Evolutionary conservation across 1,140 invertebrate genomes (phyloP), one percentile per base, ranked within the genome.

Genomic region (Hetaerina americana): DNA sequence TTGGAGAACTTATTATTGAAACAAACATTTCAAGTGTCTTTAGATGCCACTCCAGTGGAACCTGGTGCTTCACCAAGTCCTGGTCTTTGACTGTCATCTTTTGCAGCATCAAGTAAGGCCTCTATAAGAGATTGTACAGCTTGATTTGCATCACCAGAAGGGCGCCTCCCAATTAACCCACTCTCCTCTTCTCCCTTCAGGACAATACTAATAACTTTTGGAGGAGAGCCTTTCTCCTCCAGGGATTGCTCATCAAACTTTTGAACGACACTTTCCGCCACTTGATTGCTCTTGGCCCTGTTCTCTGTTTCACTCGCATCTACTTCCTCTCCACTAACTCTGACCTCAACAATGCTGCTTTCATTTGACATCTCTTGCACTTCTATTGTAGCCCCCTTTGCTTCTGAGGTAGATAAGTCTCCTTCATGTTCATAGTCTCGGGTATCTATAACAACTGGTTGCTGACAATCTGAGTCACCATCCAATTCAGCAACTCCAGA

Each of bases 141-240:
- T 5, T 69, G 27, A 26, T 67, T 57, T 57, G 40, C 40, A 26
- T 28, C 68, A 27, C 22, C 26, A 5, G 26, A n/a, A 8, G 26
- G 26, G 26, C 24, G 5, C 26, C 40, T 57, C 2, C 40, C 40
- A 57, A 5, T 12, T 57, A 57, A 57, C 22, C 26, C 27, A 26
- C 26, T 29, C 5, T 27, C 72, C 10, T 66, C 40, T 6, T 72
- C 57, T 27, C 69, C 72, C 26, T 69, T 72, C 15, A 72, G 24
- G 29, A 72, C 68, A n/a, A 72, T 72, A 68, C 72, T 72, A 26
- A 72, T 72, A 15, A 72, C 68, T 69, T 69, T 72, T 3, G 72
- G 68, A 70, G 72, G 70, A 10, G 40, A 57, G 22, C 40, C 40
- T 24, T 68, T 66, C 0, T 28, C 27, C 27, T 57, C 66, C 49